A percentile compares a stretch with the other conserved stretches of the same genome.
These are phyloP conservation scores for Drosophila falleni DNA, from an alignment of 2,888 invertebrate species.

Conservation along the genomic window DNA sequence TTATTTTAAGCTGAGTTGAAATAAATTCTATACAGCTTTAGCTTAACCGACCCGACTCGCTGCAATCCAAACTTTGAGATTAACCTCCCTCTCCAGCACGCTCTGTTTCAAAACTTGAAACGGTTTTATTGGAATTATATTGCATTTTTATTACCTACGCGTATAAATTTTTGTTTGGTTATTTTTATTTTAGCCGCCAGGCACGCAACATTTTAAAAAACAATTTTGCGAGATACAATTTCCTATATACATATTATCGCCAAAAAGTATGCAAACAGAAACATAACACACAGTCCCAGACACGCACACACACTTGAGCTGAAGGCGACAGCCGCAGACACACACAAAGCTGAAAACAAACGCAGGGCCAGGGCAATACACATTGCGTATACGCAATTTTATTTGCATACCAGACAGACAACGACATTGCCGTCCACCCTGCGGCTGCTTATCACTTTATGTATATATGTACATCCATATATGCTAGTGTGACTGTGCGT, in stretches of 20 bases:
- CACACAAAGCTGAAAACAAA: conserved; percentile 6
- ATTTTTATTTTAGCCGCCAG: conserved; percentile 40
- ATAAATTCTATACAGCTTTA: neutral
- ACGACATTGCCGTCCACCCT: conserved; percentile 47
- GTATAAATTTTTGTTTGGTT: conserved; percentile 30
- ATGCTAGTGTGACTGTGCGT: neutral
- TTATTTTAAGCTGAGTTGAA: neutral
- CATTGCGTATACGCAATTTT: conserved; percentile 76
- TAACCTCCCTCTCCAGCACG: conserved; percentile 10
- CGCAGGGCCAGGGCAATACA: conserved; percentile 25
- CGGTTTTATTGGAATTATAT: conserved; percentile 73
- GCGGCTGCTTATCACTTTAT: conserved; percentile 73
- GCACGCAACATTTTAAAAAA: conserved; percentile 78
- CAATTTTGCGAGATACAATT: conserved; percentile 72
- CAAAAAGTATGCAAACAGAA: conserved; percentile 64
- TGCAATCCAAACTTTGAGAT: conserved; percentile 58
- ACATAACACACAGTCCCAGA: conserved; percentile 9
- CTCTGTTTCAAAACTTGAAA: conserved; percentile 2
- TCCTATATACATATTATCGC: conserved; percentile 66
- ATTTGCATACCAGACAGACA: conserved; percentile 64
- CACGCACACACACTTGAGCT: conserved; percentile 25
- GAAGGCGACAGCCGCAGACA: conserved; percentile 28
- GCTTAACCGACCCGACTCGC: conserved; percentile 17
- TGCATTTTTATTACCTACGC: conserved; percentile 76
- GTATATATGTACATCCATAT: conserved; percentile 11